These are phyloP conservation scores for Drosophila nigrodunni DNA, from an alignment of 1,140 invertebrate genomes.

Conservation along the genomic window DNA sequence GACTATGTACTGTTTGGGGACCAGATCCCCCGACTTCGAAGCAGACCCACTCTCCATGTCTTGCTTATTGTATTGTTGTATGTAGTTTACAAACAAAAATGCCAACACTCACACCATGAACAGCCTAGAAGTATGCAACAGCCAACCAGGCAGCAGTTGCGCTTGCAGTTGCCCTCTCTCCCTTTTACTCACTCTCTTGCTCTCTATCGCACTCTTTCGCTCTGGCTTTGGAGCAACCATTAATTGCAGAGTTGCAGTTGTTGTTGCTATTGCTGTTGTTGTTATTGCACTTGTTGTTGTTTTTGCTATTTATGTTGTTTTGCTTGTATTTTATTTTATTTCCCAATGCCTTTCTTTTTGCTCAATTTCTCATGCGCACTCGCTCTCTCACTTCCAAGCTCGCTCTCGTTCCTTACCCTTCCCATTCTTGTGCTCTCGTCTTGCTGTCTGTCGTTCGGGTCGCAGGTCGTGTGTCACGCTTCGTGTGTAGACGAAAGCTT, in stretches of 20 bases:
- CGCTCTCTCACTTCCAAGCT: slow-evolving; percentile 33
- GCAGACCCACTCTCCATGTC: slow-evolving; percentile 44
- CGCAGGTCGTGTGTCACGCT: slow-evolving; percentile 30
- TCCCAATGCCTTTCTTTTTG: slow-evolving; percentile 51
- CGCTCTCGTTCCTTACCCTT: slow-evolving; percentile 16
- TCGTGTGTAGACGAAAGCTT: slow-evolving; percentile 32
- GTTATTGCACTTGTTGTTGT: slow-evolving; percentile 51
- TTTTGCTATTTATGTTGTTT: slow-evolving; percentile 77
- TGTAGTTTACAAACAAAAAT: slow-evolving; percentile 83
- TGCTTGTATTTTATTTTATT: slow-evolving; percentile 83
- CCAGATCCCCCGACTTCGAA: slow-evolving; percentile 19
- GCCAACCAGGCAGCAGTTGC: slow-evolving; percentile 65
- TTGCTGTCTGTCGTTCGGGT: slow-evolving; percentile 19
- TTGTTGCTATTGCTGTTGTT: slow-evolving; percentile 39
- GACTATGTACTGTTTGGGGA: slow-evolving; percentile 43
- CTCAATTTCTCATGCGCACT: slow-evolving; percentile 48
- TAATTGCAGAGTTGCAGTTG: slow-evolving; percentile 68
- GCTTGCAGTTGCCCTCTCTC: slow-evolving; percentile 26
- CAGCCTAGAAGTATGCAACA: slow-evolving; percentile 71
- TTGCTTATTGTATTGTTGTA: slow-evolving; percentile 83
- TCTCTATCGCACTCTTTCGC: slow-evolving; percentile 13
- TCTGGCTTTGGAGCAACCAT: slow-evolving; percentile 35
- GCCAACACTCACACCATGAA: slow-evolving; percentile 66
- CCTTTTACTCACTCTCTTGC: slow-evolving; percentile 5
- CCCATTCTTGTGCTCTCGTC: slow-evolving; percentile 21